phyloP scores from a whole-genome alignment of 2,888 invertebrate genomes.

The Aspidiotus rigidus region DNA sequence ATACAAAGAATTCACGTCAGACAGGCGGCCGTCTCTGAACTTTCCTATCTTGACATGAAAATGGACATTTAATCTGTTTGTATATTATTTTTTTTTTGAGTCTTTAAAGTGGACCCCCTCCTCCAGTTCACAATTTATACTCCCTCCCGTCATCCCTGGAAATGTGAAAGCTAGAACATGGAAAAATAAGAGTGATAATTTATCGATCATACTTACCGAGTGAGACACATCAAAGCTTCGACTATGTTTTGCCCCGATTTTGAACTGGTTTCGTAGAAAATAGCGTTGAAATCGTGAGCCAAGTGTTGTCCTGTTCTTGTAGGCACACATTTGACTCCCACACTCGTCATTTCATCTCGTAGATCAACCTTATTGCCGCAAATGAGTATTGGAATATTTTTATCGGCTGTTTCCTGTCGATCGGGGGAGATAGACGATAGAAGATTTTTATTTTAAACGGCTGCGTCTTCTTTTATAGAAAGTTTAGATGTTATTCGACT shows the following conservation, averaged over 20 bases:
- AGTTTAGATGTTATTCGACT: constrained; percentile 20
- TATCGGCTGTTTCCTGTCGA: constrained; percentile 47
- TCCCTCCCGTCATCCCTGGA: no score
- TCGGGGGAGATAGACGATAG: no score
- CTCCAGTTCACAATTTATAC: no score
- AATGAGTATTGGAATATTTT: constrained; percentile 50
- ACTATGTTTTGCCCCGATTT: constrained; percentile 44
- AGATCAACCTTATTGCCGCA: constrained; percentile 52
- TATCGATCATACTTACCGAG: constrained; percentile 41
- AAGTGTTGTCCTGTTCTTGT: constrained; percentile 45
- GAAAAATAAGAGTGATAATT: background rate
- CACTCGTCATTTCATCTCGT: constrained; percentile 42
- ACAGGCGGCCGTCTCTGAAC: no score
- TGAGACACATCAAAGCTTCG: constrained; percentile 42
- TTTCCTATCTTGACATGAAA: no score
- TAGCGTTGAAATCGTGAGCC: constrained; percentile 43
- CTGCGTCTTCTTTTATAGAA: background rate
- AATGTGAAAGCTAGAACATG: no score
- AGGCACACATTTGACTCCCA: constrained; percentile 42
- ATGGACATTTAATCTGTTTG: no score
- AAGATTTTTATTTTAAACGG: no score
- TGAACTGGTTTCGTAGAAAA: constrained; percentile 45
- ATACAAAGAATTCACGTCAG: no score
- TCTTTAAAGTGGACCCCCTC: no score
- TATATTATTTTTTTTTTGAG: no score